Percentiles rank a stretch among this genome's conserved stretches.
Evolutionary conservation across 2,888 invertebrate genomes (phyloP).

Genomic region (Andrena bicolor): DNA sequence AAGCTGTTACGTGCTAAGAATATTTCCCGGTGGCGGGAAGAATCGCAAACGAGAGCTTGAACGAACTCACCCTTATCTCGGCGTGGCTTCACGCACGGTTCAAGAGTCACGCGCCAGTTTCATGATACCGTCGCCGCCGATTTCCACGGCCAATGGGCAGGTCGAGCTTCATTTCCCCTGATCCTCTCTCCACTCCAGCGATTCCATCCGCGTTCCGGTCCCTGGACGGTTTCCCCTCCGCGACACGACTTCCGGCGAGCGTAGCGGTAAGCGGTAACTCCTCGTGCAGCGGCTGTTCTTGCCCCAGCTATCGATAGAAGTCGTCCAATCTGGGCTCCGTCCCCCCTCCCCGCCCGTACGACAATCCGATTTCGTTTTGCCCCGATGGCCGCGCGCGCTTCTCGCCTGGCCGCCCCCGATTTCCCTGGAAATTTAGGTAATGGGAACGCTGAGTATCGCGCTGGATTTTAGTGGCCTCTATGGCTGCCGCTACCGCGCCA

Average conservation of each 20-base stretch:
- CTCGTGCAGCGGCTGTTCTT: conserved; percentile 38
- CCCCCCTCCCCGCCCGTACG: conserved; percentile 30
- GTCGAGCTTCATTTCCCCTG: conserved; percentile 7
- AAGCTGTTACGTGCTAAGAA: conserved; percentile 37
- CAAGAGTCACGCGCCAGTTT: conserved; percentile 47
- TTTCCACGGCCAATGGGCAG: conserved; percentile 45
- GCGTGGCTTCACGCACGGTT: conserved; percentile 29
- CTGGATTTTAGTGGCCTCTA: conserved; percentile 6
- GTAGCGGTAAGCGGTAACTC: conserved; percentile 10
- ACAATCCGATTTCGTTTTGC: conserved; percentile 83
- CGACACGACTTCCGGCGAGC: conserved; percentile 21
- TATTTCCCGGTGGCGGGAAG: neutral
- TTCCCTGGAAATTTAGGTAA: conserved; percentile 47
- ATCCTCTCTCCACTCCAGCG: neutral
- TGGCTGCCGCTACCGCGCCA: neutral
- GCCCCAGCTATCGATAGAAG: conserved; percentile 51
- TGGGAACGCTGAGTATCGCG: neutral
- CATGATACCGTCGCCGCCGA: conserved; percentile 40
- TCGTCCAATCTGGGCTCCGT: conserved; percentile 70
- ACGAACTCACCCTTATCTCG: conserved; percentile 28
- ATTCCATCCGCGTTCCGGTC: conserved; percentile 5
- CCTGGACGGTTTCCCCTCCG: conserved; percentile 8
- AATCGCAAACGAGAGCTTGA: neutral
- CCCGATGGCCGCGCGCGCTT: conserved; percentile 22
- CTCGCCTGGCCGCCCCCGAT: conserved; percentile 41